Evolutionary conservation across 2,888 invertebrate species (phyloP).

Genomic region (Perizoma flavofasciatum): DNA sequence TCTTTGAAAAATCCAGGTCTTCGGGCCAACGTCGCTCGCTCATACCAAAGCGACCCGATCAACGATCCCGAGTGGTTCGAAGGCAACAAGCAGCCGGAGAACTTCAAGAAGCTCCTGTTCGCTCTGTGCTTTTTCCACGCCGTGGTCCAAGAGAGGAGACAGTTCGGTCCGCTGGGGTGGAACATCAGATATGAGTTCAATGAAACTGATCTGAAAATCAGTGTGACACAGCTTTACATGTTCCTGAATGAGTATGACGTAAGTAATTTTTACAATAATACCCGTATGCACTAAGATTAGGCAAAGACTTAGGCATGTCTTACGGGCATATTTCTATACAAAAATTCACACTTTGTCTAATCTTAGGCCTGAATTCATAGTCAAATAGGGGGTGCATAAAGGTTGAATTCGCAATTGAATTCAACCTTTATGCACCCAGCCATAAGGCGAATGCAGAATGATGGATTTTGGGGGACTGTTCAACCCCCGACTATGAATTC

Average conservation of each 20-base stretch:
- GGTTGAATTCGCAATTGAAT: too few relatives aligned
- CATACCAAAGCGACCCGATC: conserved; percentile 93
- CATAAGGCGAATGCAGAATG: too few relatives aligned
- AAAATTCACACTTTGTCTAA: too few relatives aligned
- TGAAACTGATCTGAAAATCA: conserved; percentile 96
- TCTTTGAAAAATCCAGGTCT: conserved; percentile 66
- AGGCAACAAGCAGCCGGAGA: conserved; percentile 88
- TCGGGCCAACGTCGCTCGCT: conserved; percentile 92
- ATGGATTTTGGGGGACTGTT: too few relatives aligned
- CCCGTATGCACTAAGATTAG: too few relatives aligned
- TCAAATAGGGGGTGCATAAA: too few relatives aligned
- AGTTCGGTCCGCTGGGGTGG: conserved; percentile 97
- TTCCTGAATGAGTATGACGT: conserved; percentile 86
- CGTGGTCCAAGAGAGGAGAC: conserved; percentile 93
- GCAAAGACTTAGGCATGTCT: too few relatives aligned
- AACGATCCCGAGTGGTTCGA: conserved; percentile 95
- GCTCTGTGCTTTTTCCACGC: conserved; percentile 98
- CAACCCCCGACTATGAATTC: too few relatives aligned
- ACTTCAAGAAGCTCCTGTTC: conserved; percentile 94
- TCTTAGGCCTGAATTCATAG: too few relatives aligned
- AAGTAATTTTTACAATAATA: conserved; percentile 1
- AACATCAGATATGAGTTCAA: conserved; percentile 98
- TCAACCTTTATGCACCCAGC: too few relatives aligned
- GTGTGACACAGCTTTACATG: conserved; percentile 94
- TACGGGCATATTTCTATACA: too few relatives aligned